Evolutionary conservation across 2,113 vertebrate genomes (phyloP).

Genomic region (Penelope pileata): DNA sequence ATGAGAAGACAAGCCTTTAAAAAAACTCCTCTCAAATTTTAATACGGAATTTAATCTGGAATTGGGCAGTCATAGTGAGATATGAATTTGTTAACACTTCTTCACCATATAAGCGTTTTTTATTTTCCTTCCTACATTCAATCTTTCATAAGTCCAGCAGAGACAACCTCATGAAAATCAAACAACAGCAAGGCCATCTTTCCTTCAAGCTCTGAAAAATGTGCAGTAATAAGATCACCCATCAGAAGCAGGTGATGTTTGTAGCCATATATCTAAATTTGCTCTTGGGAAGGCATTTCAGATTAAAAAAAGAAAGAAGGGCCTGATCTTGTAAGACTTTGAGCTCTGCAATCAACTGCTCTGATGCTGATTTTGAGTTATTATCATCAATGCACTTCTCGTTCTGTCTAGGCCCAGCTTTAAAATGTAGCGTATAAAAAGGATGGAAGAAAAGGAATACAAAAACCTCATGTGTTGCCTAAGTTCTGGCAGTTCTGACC

Average conservation of each 20-base stretch:
- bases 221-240: background rate
- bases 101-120: background rate
- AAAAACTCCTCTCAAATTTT: background rate
- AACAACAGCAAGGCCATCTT: background rate
- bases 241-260: background rate
- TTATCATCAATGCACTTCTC: background rate
- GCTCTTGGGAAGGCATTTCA: background rate
- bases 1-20: background rate
- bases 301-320: background rate
- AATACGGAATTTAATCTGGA: background rate
- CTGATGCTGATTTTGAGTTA: background rate
- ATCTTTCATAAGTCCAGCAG: background rate
- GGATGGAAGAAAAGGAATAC: background rate
- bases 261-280: background rate
- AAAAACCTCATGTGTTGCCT: background rate
- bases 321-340: background rate
- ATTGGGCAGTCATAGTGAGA: background rate
- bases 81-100: background rate
- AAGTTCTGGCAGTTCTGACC: background rate
- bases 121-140: background rate
- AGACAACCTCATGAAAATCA: background rate
- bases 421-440: background rate
- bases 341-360: background rate
- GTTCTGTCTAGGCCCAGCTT: background rate
- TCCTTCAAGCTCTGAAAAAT: slow-evolving; percentile 14